Evolutionary conservation across 2,888 invertebrate species (phyloP).

Genomic region (Arenicola marina): DNA sequence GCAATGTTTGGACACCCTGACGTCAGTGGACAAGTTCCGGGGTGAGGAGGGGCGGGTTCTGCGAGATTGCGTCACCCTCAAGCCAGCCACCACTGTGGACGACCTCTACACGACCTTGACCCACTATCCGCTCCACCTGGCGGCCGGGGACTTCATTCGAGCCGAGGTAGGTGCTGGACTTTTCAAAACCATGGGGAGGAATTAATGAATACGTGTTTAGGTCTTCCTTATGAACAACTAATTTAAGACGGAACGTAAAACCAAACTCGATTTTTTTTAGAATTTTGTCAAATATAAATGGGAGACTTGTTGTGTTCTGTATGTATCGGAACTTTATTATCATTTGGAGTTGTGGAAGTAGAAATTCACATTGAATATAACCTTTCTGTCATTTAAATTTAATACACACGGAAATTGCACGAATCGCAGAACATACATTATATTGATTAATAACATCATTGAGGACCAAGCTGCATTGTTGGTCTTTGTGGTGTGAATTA

Average conservation of each 20-base stretch:
- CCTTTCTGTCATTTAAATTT: too few species aligned
- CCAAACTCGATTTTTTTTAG: too few species aligned
- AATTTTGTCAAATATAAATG: too few species aligned
- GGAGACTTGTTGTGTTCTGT: too few species aligned
- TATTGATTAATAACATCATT: not conserved
- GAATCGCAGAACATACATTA: too few species aligned
- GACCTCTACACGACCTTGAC: slow-evolving; percentile 34
- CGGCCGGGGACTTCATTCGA: slow-evolving; percentile 42
- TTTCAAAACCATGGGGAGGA: too few species aligned
- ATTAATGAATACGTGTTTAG: too few species aligned
- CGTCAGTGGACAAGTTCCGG: slow-evolving; percentile 32
- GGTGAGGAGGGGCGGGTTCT: slow-evolving; percentile 25
- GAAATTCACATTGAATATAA: not conserved
- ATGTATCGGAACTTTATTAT: too few species aligned
- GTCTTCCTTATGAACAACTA: too few species aligned
- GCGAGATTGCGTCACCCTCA: slow-evolving; percentile 39
- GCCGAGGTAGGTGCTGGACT: slow-evolving; percentile 45
- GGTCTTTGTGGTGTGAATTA: not conserved
- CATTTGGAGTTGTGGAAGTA: too few species aligned
- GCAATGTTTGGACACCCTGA: slow-evolving; percentile 35
- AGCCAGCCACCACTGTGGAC: slow-evolving; percentile 38
- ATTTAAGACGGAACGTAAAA: too few species aligned
- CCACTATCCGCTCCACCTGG: slow-evolving; percentile 35
- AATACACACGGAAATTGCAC: too few species aligned
- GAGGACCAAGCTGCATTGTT: not conserved